phyloP scores from a whole-genome alignment of 2,888 invertebrate genomes.

The Scotopteryx bipunctaria region DNA sequence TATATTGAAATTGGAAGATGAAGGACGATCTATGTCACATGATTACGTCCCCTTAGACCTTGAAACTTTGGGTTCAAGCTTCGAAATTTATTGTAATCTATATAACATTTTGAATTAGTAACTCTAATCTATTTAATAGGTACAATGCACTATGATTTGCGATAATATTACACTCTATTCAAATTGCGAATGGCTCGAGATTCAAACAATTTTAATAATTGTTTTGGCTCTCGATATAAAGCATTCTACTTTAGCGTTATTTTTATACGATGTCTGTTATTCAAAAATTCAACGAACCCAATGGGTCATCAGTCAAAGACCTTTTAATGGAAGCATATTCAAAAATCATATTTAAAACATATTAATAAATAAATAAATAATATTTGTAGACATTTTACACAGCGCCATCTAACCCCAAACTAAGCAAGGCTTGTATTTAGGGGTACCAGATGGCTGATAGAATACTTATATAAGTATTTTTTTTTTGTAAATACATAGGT shows the following conservation, averaged over 20 bases:
- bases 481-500: no score
- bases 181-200: not conserved
- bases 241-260: conserved; percentile 8
- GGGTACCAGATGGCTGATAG: no score
- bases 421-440: no score
- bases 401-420: no score
- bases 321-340: not conserved
- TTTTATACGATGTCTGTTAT: conserved; percentile 5
- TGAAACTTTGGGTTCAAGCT: no score
- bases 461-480: no score
- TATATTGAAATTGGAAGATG: not conserved
- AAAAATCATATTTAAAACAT: no score
- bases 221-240: conserved; percentile 14
- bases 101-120: not conserved
- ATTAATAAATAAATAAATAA: no score
- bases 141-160: not conserved
- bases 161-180: not conserved
- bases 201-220: conserved; percentile 5
- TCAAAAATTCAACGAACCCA: conserved; percentile 13
- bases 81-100: no score
- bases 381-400: no score
- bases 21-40: not conserved
- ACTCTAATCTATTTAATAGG: no score
- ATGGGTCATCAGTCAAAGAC: not conserved
- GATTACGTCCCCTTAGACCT: no score